These are phyloP conservation scores for Oryzias woworae DNA, from an alignment of 2,113 vertebrate genomes.

Conservation along the genomic window DNA sequence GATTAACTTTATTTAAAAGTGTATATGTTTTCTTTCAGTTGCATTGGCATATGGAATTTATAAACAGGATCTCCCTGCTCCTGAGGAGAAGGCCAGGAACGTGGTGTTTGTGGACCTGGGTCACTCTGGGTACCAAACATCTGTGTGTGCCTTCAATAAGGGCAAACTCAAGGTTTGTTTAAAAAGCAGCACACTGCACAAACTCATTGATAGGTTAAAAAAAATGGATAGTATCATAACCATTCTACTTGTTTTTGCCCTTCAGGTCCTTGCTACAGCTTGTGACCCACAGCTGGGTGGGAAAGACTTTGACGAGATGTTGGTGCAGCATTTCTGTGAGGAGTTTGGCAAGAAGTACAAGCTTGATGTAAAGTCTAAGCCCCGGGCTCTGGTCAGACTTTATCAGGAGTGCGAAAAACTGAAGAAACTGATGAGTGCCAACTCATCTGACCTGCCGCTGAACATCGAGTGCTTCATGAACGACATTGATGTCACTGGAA, in stretches of 20 bases:
- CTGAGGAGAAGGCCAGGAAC: slow-evolving; percentile 93
- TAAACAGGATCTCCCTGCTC: slow-evolving; percentile 94
- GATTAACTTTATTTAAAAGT: not conserved
- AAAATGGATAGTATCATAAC: not conserved
- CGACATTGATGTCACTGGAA: slow-evolving; percentile 92
- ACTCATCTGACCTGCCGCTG: slow-evolving; percentile 92
- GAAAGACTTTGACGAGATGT: slow-evolving; percentile 90
- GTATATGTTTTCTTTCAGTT: slow-evolving; percentile 73
- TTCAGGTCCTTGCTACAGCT: slow-evolving; percentile 88
- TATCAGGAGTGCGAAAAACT: slow-evolving; percentile 97
- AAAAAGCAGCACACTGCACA: too few relatives aligned
- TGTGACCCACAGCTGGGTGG: slow-evolving; percentile 92
- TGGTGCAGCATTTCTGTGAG: slow-evolving; percentile 92
- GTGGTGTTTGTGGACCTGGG: slow-evolving; percentile 98
- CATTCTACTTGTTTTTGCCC: slow-evolving; percentile 23
- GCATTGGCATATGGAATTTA: slow-evolving; percentile 97
- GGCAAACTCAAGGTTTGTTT: slow-evolving; percentile 92
- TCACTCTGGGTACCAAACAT: slow-evolving; percentile 95
- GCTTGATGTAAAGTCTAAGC: slow-evolving; percentile 91
- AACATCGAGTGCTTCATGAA: slow-evolving; percentile 99
- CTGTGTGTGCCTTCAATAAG: slow-evolving; percentile 96
- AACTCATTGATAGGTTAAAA: not conserved
- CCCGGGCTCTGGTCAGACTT: slow-evolving; percentile 89
- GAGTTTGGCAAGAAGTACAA: slow-evolving; percentile 96
- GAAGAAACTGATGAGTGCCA: slow-evolving; percentile 97